phyloP scores from a whole-genome alignment of 2,888 invertebrate species.

The Drosophila glabriapex region DNA sequence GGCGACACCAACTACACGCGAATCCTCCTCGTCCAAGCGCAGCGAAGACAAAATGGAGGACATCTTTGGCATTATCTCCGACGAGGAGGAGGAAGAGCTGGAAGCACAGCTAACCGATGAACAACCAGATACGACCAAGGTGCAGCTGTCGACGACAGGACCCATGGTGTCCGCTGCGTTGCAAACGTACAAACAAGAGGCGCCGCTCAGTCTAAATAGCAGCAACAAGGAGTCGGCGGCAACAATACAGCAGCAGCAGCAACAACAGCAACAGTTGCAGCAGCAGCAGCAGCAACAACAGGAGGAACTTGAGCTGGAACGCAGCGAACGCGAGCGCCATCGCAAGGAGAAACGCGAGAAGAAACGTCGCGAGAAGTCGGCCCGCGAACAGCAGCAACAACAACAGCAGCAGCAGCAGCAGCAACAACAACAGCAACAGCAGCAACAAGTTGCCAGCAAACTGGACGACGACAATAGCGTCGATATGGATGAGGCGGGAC shows the following conservation, averaged over 20 bases:
- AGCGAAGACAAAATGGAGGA: slow-evolving; percentile 95
- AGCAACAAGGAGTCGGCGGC: slow-evolving; percentile 44
- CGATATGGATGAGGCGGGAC: slow-evolving; percentile 92
- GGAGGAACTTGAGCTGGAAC: slow-evolving; percentile 47
- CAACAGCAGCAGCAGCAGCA: slow-evolving; percentile 58
- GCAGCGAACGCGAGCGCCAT: slow-evolving; percentile 83
- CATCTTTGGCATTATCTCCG: slow-evolving; percentile 94
- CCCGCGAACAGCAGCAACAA: slow-evolving; percentile 71
- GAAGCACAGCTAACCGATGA: slow-evolving; percentile 82
- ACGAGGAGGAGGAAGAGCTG: slow-evolving; percentile 89
- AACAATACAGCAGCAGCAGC: slow-evolving; percentile 50
- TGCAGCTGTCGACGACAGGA: slow-evolving; percentile 69
- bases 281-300: slow-evolving; percentile 48
- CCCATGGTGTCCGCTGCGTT: slow-evolving; percentile 84
- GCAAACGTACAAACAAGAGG: slow-evolving; percentile 84
- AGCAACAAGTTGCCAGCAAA: slow-evolving; percentile 60
- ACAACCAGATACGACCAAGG: slow-evolving; percentile 55
- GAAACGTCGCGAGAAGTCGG: slow-evolving; percentile 88
- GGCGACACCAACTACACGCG: slow-evolving; percentile 4
- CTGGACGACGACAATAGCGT: slow-evolving; percentile 90
- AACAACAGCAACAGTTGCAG: slow-evolving; percentile 46
- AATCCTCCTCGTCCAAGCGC: slow-evolving; percentile 85
- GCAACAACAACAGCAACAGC: slow-evolving; percentile 53
- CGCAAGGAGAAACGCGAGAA: slow-evolving; percentile 87
- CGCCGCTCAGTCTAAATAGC: slow-evolving; percentile 43